Conservation (phyloP, 2,113 vertebrate genomes). For the Salminus brasiliensis region DNA sequence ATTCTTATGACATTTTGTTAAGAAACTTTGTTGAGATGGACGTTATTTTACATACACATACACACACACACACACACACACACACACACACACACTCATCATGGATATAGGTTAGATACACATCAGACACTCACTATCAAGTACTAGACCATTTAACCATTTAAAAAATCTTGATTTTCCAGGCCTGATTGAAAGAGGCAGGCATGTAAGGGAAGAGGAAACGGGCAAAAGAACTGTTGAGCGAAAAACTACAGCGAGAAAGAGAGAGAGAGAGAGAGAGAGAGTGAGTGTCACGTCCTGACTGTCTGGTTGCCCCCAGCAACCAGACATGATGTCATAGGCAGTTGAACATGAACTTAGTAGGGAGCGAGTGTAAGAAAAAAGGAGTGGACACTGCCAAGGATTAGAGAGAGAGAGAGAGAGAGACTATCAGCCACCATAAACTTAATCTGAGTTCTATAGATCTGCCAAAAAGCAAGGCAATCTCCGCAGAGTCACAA, state of each 20-base stretch:
- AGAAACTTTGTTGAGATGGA: no score
- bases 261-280: conserved; percentile 60
- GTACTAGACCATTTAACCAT: background rate
- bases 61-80: no score
- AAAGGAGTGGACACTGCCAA: conserved; percentile 61
- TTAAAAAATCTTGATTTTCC: background rate
- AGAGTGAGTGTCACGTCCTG: conserved; percentile 80
- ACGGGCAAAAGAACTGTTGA: conserved; percentile 68
- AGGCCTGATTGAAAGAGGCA: conserved; percentile 44
- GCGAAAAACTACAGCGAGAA: conserved; percentile 58
- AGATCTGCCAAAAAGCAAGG: conserved; percentile 7
- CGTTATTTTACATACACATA: no score
- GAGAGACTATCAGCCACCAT: conserved; percentile 7
- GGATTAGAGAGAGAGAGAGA: conserved; percentile 48
- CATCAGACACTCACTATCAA: background rate
- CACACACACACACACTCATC: no score
- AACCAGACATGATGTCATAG: conserved; percentile 94
- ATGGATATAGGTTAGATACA: no score
- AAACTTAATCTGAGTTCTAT: background rate
- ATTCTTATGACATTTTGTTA: no score
- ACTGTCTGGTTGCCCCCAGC: conserved; percentile 86
- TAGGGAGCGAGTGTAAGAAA: conserved; percentile 62
- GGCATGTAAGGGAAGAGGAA: conserved; percentile 52
- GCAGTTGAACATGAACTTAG: conserved; percentile 88
- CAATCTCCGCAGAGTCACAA: conserved; percentile 13